Percentiles rank a stretch among this genome's conserved stretches.
Conservation (phyloP, 2,113 vertebrate species). For the Heliornis fulica region DNA sequence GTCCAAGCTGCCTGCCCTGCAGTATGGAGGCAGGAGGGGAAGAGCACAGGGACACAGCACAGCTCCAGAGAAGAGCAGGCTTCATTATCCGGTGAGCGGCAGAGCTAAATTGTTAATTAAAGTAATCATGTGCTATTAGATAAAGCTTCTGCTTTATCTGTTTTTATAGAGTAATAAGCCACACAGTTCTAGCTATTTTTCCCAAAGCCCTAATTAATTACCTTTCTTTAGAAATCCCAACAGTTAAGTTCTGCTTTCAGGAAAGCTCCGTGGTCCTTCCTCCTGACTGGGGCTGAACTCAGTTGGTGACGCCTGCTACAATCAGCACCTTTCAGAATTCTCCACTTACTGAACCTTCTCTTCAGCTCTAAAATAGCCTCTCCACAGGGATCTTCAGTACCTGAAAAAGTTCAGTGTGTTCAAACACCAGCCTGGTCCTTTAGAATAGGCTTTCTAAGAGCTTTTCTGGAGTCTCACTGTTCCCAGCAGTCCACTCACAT, state of each 20-base stretch:
- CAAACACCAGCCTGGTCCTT: not conserved
- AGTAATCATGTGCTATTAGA: not conserved
- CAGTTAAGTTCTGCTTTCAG: not conserved
- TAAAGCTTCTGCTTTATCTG: not conserved
- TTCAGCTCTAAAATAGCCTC: not conserved
- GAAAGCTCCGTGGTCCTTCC: not conserved
- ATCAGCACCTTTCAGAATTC: not conserved
- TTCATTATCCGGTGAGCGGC: not conserved
- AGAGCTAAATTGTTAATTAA: constrained; percentile 38
- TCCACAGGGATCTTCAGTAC: not conserved
- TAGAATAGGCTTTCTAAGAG: not conserved
- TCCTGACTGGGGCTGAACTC: not conserved
- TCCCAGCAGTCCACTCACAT: constrained; percentile 8
- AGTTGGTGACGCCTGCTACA: not conserved
- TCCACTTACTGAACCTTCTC: not conserved
- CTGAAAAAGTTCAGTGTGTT: not conserved
- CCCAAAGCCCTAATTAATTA: not conserved
- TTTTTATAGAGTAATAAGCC: not conserved
- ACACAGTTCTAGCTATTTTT: not conserved
- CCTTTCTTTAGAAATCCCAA: not conserved
- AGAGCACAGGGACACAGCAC: not conserved
- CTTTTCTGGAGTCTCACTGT: not conserved
- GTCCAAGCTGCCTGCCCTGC: not conserved
- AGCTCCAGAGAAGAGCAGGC: not conserved
- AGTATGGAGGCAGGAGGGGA: not conserved